phyloP scores from a whole-genome alignment of 1,140 invertebrate genomes.

The Aphaenogaster ashmeadi region DNA sequence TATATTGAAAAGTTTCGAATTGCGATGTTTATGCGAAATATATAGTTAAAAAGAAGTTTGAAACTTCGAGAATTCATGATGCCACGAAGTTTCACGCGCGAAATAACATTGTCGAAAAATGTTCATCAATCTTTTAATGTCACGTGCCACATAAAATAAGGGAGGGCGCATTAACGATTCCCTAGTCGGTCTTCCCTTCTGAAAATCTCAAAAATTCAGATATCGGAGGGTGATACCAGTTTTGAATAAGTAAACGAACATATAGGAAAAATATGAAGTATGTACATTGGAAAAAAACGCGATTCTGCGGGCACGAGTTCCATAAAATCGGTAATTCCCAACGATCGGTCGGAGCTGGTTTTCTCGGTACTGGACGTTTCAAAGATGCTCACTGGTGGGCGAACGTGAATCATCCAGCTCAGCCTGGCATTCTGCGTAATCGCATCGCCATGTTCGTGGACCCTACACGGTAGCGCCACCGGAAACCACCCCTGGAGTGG shows the following conservation, averaged over 20 bases:
- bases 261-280: neutral
- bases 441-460: slow-evolving; percentile 69
- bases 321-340: neutral
- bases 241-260: neutral
- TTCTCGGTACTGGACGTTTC: neutral
- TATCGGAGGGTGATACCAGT: neutral
- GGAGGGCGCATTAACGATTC: neutral
- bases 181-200: neutral
- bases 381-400: neutral
- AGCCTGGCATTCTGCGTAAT: slow-evolving; percentile 56
- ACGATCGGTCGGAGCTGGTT: neutral
- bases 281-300: neutral
- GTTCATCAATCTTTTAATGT: neutral
- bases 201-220: neutral
- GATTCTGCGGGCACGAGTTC: neutral
- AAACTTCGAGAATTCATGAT: neutral
- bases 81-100: neutral
- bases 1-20: slow-evolving; percentile 27
- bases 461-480: slow-evolving; percentile 65
- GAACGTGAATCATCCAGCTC: neutral
- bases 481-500: slow-evolving; percentile 28
- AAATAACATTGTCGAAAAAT: neutral
- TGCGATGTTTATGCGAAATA: slow-evolving; percentile 5
- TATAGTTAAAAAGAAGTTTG: neutral
- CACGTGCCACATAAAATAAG: neutral